Conservation (phyloP, 1,140 invertebrate genomes). For the Caenorhabditis inopinata region DNA sequence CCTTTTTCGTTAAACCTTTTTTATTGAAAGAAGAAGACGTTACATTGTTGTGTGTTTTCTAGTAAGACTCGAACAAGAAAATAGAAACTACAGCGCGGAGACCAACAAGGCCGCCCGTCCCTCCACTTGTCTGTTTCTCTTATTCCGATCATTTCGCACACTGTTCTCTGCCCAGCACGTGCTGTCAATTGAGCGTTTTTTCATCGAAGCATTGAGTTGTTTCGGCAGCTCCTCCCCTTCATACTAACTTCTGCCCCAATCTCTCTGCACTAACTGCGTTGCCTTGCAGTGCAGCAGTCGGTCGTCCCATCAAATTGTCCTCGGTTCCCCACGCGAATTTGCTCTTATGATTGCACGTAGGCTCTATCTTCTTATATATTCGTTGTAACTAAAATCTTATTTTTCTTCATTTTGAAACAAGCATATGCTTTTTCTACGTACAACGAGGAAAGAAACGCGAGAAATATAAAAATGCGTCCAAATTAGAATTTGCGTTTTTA, state of each 20-base stretch:
- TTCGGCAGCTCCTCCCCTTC: neutral
- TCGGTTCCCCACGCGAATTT: neutral
- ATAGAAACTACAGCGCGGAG: neutral
- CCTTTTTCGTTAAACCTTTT: too few species aligned
- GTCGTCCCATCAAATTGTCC: neutral
- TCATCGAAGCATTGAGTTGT: neutral
- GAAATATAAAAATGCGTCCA: too few species aligned
- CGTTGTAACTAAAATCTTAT: too few species aligned
- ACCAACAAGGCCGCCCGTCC: neutral
- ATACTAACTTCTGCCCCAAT: neutral
- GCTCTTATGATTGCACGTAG: constrained; percentile 26
- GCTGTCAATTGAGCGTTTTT: constrained; percentile 24
- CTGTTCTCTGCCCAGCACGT: constrained; percentile 22
- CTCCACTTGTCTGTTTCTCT: neutral
- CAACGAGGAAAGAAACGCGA: too few species aligned
- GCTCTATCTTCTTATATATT: neutral
- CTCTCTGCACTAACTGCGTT: neutral
- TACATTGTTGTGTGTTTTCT: too few species aligned
- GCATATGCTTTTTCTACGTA: too few species aligned
- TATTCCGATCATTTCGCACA: neutral
- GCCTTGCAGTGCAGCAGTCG: constrained; percentile 22
- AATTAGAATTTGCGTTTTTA: too few species aligned
- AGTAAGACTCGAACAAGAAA: neutral
- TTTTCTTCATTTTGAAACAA: too few species aligned
- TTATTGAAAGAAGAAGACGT: too few species aligned